phyloP scores from a whole-genome alignment of 1,140 invertebrate genomes.

The Drosophila leontia region DNA sequence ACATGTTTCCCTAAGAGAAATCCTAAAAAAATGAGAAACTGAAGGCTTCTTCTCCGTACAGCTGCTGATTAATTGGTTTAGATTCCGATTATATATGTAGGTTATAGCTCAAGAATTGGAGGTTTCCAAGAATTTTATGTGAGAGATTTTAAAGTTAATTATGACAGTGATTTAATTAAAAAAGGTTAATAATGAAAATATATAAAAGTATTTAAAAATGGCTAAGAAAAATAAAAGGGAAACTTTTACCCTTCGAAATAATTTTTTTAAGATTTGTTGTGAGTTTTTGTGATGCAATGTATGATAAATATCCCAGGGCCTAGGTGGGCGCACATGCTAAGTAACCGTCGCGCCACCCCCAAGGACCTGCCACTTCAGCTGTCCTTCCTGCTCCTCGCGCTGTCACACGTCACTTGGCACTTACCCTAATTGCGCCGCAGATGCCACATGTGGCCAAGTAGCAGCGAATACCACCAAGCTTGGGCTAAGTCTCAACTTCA shows the following conservation, averaged over 20 bases:
- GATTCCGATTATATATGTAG: constrained; percentile 53
- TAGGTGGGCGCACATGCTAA: constrained; percentile 10
- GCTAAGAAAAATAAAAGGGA: too few species aligned
- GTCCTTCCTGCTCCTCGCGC: constrained; percentile 9
- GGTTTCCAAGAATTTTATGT: constrained; percentile 5
- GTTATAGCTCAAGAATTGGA: constrained; percentile 3
- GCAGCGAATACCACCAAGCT: constrained; percentile 19
- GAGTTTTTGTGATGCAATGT: background rate
- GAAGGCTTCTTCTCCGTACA: background rate
- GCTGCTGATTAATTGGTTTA: constrained; percentile 77
- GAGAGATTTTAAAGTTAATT: constrained; percentile 9
- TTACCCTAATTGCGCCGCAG: constrained; percentile 60
- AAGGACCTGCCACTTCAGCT: constrained; percentile 42
- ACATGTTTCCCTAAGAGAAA: constrained; percentile 61
- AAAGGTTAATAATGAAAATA: background rate
- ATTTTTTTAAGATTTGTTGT: background rate
- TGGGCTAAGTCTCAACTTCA: constrained; percentile 23
- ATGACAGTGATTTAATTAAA: background rate
- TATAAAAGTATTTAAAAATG: background rate
- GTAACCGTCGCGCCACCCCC: constrained; percentile 10
- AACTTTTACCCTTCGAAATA: too few species aligned
- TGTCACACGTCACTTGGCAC: constrained; percentile 73
- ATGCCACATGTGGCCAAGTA: constrained; percentile 56
- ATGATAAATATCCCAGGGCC: constrained; percentile 4
- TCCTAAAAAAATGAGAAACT: constrained; percentile 13